Evolutionary conservation across 2,113 vertebrate genomes (phyloP).

Genomic region (Cyprinodon brontotheroides): DNA sequence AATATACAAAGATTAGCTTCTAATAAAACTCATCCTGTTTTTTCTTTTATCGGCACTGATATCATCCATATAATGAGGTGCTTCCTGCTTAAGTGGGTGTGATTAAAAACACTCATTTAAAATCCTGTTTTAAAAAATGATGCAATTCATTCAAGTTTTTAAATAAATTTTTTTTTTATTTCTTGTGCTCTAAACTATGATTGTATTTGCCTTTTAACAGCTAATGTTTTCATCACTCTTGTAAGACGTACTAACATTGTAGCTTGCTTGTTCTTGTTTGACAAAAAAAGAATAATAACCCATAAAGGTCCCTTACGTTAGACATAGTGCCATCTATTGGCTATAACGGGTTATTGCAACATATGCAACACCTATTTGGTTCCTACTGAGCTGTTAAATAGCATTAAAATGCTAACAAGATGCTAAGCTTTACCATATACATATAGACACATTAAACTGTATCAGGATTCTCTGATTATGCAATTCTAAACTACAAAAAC

Average conservation of each 20-base stretch:
- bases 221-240: background rate
- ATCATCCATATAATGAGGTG: no score
- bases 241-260: background rate
- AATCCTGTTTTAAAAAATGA: no score
- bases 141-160: no score
- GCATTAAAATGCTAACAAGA: background rate
- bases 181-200: no score
- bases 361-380: background rate
- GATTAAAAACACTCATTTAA: no score
- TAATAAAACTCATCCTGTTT: no score
- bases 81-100: no score
- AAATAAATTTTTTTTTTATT: no score
- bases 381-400: background rate
- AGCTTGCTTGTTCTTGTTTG: background rate
- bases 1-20: background rate
- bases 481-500: background rate
- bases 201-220: no score
- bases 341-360: background rate
- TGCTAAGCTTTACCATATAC: no score
- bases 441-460: background rate
- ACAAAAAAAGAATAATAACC: background rate
- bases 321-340: background rate
- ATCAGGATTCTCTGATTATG: background rate
- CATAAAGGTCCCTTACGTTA: background rate
- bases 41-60: no score